These are phyloP conservation scores for Tenodera sinensis DNA, from an alignment of 2,888 invertebrate species.

Conservation along the genomic window DNA sequence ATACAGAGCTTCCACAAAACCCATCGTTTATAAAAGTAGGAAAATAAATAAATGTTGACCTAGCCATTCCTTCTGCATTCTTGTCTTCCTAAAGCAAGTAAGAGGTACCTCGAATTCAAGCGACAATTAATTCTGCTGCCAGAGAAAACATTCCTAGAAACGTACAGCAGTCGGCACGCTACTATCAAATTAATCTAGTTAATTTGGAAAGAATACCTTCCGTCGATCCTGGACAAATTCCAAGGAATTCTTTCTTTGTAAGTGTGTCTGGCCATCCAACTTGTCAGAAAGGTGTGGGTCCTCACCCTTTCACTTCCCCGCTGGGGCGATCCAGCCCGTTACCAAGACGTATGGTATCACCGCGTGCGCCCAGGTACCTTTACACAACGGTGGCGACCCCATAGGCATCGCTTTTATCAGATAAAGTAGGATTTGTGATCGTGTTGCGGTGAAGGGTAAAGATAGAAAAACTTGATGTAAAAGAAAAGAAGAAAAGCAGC, in stretches of 20 bases:
- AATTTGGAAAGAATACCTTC: background rate
- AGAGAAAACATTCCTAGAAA: background rate
- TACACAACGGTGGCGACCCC: background rate
- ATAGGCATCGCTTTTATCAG: conserved; percentile 20
- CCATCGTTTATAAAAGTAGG: background rate
- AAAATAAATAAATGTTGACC: background rate
- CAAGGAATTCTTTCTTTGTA: background rate
- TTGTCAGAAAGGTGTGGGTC: background rate
- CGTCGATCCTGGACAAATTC: background rate
- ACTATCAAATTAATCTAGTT: background rate
- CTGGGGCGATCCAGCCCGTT: background rate
- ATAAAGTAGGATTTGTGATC: conserved; percentile 25
- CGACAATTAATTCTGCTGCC: background rate
- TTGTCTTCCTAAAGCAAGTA: background rate
- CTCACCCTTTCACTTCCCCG: background rate
- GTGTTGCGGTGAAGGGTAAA: background rate
- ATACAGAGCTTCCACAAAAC: background rate
- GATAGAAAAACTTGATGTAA: background rate
- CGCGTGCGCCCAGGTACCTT: background rate
- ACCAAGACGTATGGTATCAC: conserved; percentile 10
- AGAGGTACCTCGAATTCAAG: background rate
- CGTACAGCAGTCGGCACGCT: background rate
- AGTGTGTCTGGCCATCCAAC: background rate
- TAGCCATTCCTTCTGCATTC: background rate
- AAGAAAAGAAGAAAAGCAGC: background rate